Percentiles rank a stretch among this genome's conserved stretches.
These are phyloP conservation scores for Takifugu bimaculatus DNA, from an alignment of 2,113 vertebrate genomes.

Conservation along the genomic window DNA sequence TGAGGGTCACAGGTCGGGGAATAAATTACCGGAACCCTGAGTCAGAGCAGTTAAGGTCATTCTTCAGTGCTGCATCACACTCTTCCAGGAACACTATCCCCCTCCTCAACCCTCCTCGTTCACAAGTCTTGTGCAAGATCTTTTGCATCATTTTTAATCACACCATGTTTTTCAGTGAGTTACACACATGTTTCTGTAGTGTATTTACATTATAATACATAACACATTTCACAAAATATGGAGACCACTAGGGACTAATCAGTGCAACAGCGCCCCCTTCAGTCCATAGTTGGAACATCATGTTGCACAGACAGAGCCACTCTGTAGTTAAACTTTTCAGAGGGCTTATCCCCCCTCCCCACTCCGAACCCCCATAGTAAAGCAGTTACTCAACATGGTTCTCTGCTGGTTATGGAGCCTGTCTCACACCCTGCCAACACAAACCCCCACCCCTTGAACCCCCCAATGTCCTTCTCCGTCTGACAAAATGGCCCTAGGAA, in stretches of 20 bases:
- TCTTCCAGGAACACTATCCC: slow-evolving; percentile 63
- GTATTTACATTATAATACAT: not conserved
- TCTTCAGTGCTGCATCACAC: slow-evolving; percentile 63
- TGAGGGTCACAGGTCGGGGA: slow-evolving; percentile 22
- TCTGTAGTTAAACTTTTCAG: slow-evolving; percentile 15
- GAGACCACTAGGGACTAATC: too few species aligned
- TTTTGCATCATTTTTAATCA: slow-evolving; percentile 29
- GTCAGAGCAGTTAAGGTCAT: slow-evolving; percentile 53
- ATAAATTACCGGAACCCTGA: slow-evolving; percentile 47
- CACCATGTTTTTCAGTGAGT: slow-evolving; percentile 1
- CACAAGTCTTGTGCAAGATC: slow-evolving; percentile 25
- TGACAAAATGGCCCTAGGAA: slow-evolving; percentile 58
- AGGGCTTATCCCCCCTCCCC: slow-evolving; percentile 24
- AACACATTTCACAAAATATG: too few species aligned
- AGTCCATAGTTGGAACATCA: slow-evolving; percentile 26
- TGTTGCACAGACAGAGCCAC: slow-evolving; percentile 5
- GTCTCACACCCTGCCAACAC: slow-evolving; percentile 56
- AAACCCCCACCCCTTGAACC: slow-evolving; percentile 40
- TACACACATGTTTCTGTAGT: not conserved
- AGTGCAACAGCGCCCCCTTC: slow-evolving; percentile 67
- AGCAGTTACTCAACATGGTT: slow-evolving; percentile 59
- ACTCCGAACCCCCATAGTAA: slow-evolving; percentile 13
- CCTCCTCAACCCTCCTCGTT: slow-evolving; percentile 12
- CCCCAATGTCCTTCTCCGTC: slow-evolving; percentile 20
- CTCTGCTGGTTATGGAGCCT: slow-evolving; percentile 51